These are phyloP conservation scores for Steinernema carpocapsae DNA, from an alignment of 2,888 invertebrate genomes.

Conservation along the genomic window DNA sequence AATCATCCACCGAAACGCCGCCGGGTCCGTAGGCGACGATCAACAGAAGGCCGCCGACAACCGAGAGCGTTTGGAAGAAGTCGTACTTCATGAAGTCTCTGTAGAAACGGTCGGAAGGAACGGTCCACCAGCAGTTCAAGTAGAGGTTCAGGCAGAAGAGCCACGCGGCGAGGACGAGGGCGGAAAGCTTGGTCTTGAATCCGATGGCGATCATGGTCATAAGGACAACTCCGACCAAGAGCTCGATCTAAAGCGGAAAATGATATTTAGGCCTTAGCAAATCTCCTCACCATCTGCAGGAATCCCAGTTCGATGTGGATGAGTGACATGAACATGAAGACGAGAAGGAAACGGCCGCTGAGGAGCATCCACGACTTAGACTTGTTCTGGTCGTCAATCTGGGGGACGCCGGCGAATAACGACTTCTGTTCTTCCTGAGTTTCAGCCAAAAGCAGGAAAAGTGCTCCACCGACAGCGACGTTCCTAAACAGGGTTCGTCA, in stretches of 20 bases:
- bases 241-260: constrained; percentile 73
- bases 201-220: constrained; percentile 96
- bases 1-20: constrained; percentile 98
- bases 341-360: constrained; percentile 89
- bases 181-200: constrained; percentile 96
- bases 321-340: constrained; percentile 97
- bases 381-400: constrained; percentile 81
- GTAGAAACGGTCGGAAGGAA: constrained; percentile 91
- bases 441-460: constrained; percentile 93
- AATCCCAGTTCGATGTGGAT: constrained; percentile 90
- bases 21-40: constrained; percentile 98
- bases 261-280: not conserved
- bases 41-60: constrained; percentile 93
- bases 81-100: constrained; percentile 99
- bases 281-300: constrained; percentile 73
- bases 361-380: constrained; percentile 95
- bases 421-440: constrained; percentile 72
- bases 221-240: constrained; percentile 85
- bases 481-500: constrained; percentile 75
- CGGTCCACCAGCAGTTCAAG: constrained; percentile 97
- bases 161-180: constrained; percentile 87
- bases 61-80: constrained; percentile 96
- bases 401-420: constrained; percentile 85
- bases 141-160: constrained; percentile 87
- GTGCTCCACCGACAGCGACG: constrained; percentile 93